phyloP scores from a whole-genome alignment of 1,140 invertebrate species.

The Drosophila kikkawai region DNA sequence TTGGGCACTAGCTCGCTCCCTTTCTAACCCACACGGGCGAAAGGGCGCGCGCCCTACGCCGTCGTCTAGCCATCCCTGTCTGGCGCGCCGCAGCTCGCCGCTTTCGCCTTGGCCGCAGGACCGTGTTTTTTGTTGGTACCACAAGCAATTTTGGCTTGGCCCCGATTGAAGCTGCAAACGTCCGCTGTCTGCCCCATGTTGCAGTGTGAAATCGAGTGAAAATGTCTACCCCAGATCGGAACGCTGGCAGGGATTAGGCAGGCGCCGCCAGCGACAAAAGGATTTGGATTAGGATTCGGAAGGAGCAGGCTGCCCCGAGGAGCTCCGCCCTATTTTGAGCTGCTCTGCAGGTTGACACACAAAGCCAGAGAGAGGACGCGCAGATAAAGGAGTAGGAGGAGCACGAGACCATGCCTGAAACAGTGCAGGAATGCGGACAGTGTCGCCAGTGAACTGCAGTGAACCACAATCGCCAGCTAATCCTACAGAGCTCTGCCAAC shows the following conservation, averaged over 20 bases:
- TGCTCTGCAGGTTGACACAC: slow-evolving; percentile 37
- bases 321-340: slow-evolving; percentile 52
- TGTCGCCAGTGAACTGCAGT: slow-evolving; percentile 9
- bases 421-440: slow-evolving; percentile 28
- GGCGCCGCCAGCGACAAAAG: neutral
- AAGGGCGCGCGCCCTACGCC: slow-evolving; percentile 4
- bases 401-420: slow-evolving; percentile 8
- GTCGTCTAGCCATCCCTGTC: slow-evolving; percentile 28
- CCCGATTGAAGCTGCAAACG: slow-evolving; percentile 58
- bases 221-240: slow-evolving; percentile 27
- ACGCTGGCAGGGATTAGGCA: slow-evolving; percentile 10
- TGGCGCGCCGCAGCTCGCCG: slow-evolving; percentile 10
- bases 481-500: slow-evolving; percentile 3
- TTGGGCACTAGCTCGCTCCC: slow-evolving; percentile 28
- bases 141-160: slow-evolving; percentile 78
- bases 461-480: slow-evolving; percentile 1
- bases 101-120: slow-evolving; percentile 33
- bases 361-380: slow-evolving; percentile 11
- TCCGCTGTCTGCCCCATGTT: slow-evolving; percentile 18
- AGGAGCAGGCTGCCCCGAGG: slow-evolving; percentile 3
- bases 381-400: slow-evolving; percentile 4
- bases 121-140: slow-evolving; percentile 63
- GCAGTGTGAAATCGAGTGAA: slow-evolving; percentile 41
- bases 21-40: slow-evolving; percentile 17
- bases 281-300: neutral